Conservation (phyloP, 2,113 vertebrate species). For the Tetrao urogallus region DNA sequence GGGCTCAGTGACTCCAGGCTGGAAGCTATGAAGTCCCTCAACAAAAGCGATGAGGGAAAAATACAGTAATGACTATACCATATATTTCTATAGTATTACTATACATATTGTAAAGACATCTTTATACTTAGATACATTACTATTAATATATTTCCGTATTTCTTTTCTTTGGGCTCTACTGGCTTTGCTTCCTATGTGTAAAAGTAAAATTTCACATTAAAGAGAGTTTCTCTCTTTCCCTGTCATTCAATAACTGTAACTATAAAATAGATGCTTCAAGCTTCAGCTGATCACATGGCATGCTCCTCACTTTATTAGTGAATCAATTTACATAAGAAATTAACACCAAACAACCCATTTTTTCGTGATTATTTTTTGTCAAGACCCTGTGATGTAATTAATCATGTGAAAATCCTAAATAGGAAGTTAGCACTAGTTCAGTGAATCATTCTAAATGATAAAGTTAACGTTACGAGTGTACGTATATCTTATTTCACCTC, state of each 20-base stretch:
- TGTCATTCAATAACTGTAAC: background rate
- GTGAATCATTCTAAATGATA: background rate
- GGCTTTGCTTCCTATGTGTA: background rate
- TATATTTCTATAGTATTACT: background rate
- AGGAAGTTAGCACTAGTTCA: background rate
- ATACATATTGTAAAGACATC: background rate
- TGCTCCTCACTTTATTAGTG: background rate
- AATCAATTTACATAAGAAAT: background rate
- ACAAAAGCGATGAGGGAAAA: background rate
- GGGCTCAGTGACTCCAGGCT: fast-evolving
- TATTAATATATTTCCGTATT: background rate
- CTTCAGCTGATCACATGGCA: background rate
- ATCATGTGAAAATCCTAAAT: background rate
- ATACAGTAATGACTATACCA: background rate
- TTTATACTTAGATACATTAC: background rate
- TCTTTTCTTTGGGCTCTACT: background rate
- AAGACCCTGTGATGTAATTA: background rate
- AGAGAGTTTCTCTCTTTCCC: background rate
- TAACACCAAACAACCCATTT: background rate
- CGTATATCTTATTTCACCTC: background rate
- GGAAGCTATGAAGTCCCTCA: background rate
- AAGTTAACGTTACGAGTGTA: background rate
- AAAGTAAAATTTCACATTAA: background rate
- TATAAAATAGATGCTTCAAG: background rate
- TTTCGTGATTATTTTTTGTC: background rate